Evolutionary conservation across 2,797 vertebrate genomes (phyloP), one percentile per base, ranked within the genome.

Genomic region (Anas bernieri): DNA sequence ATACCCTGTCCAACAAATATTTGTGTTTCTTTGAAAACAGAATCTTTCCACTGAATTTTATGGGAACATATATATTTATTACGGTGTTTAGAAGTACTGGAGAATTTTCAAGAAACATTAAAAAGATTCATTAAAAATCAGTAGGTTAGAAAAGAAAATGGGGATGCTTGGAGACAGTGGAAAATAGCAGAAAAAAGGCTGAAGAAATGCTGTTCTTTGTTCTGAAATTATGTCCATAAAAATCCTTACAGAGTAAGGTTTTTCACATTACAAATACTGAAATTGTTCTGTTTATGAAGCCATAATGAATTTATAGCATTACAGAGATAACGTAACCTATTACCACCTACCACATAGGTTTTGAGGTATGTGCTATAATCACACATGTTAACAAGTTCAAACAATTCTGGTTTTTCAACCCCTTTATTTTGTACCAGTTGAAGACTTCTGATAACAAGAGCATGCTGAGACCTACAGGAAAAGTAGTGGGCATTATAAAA

Each of bases 401-500:
- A 35, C 15, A 30, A 4, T 86, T 95, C 72, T 92, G 20, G n/a
- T 80, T 37, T 94, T 94, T 90, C 68, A 94, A 37, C 43, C 84
- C 18, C 5, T 48, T 2, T 86, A 59, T 88, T n/a, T 91, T 62
- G 37, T 68, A 35, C 58, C 91, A 99, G 99, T 89, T 99, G 94
- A 98, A 97, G 96, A 92, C 91, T 77, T 88, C 96, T 12, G 55
- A 94, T 88, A 97, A 72, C 16, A 98, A 98, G 33, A 97, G 96
- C 25, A 97, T 98, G 97, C 96, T 97, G 92, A 99, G 98, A 91
- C 98, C 99, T 64, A 99, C 99, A 1, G 99, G 99, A 54, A 98
- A 96, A 97, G 97, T 99, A 1, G 98, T 99, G 86, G 99, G 99
- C 67, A 98, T 99, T 95, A 99, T 99, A 95, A 99, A 99, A 97